phyloP scores from a whole-genome alignment of 2,113 vertebrate genomes.

The Trichechus manatus region DNA sequence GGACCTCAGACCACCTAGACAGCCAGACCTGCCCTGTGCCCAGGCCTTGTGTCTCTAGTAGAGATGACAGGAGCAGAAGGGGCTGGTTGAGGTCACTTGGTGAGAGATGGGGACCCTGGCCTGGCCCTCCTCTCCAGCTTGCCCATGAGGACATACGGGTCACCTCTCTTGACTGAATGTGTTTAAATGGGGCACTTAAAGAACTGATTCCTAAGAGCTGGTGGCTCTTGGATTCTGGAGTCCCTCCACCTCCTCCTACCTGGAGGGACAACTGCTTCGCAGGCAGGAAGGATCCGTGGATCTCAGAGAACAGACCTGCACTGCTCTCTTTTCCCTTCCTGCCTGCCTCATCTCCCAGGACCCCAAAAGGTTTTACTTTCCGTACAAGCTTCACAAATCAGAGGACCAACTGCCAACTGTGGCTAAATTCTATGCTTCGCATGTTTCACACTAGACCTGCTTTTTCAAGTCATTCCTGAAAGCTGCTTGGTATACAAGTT shows the following conservation, averaged over 20 bases:
- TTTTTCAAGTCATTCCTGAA: neutral
- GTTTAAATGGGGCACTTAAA: fast-evolving
- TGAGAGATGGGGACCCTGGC: neutral
- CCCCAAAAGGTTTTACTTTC: neutral
- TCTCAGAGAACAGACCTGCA: fast-evolving
- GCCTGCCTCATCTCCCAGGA: neutral
- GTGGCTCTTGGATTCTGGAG: neutral
- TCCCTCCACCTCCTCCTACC: too few relatives aligned
- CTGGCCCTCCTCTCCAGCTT: too few relatives aligned
- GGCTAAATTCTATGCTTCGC: fast-evolving
- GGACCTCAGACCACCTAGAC: conserved; percentile 64
- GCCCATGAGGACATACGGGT: too few relatives aligned
- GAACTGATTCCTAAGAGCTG: neutral
- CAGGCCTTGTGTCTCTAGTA: neutral
- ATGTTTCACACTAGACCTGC: too few relatives aligned
- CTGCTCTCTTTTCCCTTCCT: neutral
- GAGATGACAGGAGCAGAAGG: neutral
- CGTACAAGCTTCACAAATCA: neutral
- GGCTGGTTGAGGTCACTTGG: neutral
- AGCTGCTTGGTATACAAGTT: neutral
- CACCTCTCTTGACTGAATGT: neutral
- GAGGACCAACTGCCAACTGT: fast-evolving
- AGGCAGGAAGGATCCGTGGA: neutral
- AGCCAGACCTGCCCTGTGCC: conserved; percentile 43
- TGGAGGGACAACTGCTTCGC: too few relatives aligned